Base-by-base conservation (phyloP, 2,888 invertebrate species). In the Drosophila seclusa region DNA sequence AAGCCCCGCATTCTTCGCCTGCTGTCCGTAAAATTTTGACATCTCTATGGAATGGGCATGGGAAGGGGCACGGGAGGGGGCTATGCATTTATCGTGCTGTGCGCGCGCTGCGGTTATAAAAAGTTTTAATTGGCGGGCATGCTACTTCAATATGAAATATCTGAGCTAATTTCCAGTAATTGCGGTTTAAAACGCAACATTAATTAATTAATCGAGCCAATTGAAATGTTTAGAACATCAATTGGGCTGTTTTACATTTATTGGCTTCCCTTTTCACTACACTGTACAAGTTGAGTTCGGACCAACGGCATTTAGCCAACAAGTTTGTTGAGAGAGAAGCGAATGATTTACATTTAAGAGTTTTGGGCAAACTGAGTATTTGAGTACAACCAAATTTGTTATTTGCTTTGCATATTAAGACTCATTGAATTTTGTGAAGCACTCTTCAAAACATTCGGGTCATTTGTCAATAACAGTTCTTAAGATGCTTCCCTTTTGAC, bases 51-150 rank as follows among this genome's bases (percentile, higher is more conserved):
- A 24, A 21, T 38, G 29, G 21, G 6, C 42, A 21, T 5, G 5
- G 1, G 13, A 4, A 4, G 5, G 13, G 31, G 49, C 2, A 10
- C 11, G 13, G 21, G 1, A 0, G 10, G 5, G n/a, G 5, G 34
- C 34, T 34, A 21, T 36, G 31, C 57, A 45, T 42, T 69, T 53
- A 69, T 71, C 64, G 61, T 58, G 57, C 31, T 21, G 38, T 29
- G 21, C 42, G 70, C 27, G 38, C 21, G 31, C 8, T 72, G 62
- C 13, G 68, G 59, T 48, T 54, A 34, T 32, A 52, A 59, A 68
- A 55, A 74, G 73, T 61, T 82, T 77, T 82, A 82, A 82, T 82
- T 82, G 69, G 68, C 50, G 52, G 64, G 66, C 72, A 72, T 76
- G 73, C 65, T 79, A 79, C 59, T 59, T 68, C 73, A 66, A 73